Conservation (phyloP, 2,888 invertebrate species). For the Sarcophaga variegata region DNA sequence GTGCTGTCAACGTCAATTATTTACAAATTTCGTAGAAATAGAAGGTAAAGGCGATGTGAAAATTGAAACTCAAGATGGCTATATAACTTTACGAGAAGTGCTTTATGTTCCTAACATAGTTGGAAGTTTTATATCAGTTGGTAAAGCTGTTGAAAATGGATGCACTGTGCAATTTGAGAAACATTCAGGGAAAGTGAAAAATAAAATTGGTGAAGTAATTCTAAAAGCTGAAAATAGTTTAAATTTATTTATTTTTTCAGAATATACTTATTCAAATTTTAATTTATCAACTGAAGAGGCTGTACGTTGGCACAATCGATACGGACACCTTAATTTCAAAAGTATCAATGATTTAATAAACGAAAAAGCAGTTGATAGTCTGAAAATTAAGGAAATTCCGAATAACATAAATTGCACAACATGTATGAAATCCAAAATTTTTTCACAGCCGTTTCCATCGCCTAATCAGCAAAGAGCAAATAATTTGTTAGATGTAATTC, state of each 20-base stretch:
- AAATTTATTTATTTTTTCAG: too few relatives aligned
- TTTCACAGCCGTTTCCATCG: slow-evolving; percentile 6
- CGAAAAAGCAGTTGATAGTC: neutral
- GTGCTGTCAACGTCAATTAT: too few relatives aligned
- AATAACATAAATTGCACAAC: neutral
- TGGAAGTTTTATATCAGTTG: slow-evolving; percentile 60
- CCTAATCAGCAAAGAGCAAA: neutral
- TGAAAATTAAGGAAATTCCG: neutral
- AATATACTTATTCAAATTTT: too few relatives aligned
- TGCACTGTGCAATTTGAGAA: slow-evolving; percentile 44
- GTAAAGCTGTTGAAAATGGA: slow-evolving; percentile 47
- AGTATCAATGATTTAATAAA: slow-evolving; percentile 17
- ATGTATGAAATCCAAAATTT: slow-evolving; percentile 38
- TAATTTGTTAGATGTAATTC: slow-evolving; percentile 33
- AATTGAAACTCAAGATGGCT: neutral
- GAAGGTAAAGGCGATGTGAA: too few relatives aligned
- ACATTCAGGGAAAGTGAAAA: slow-evolving; percentile 21
- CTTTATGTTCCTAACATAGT: slow-evolving; percentile 52
- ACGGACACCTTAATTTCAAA: slow-evolving; percentile 14
- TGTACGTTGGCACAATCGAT: too few relatives aligned
- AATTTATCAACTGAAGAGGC: too few relatives aligned
- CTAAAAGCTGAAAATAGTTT: too few relatives aligned
- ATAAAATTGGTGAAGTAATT: too few relatives aligned
- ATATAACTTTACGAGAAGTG: slow-evolving; percentile 42
- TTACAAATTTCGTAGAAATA: too few relatives aligned